Base-by-base conservation (phyloP, 1,140 invertebrate genomes). In the Marisa cornuarietis region DNA sequence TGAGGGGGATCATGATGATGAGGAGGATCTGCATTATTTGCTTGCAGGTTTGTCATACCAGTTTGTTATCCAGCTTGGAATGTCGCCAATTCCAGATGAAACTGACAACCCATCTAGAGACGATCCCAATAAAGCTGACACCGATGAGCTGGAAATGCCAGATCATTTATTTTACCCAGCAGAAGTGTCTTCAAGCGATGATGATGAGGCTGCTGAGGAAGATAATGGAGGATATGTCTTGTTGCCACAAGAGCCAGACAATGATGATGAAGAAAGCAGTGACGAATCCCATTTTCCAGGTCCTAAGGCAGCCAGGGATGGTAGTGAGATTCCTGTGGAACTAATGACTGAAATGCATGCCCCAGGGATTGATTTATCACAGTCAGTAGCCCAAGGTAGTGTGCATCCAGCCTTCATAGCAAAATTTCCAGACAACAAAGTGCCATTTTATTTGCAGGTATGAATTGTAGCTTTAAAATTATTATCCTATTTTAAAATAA, bases 61-160 rank as follows among this genome's bases (percentile, higher is more conserved):
- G 20, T 22, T 26, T 42, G 22, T 49, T 72, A 22, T 49, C 8
- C 20, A 51, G 22, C 63, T 52, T 54, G 51, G 22, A 26, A 83
- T 83, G 82, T 65, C 79, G 6, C 82, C 82, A 49, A 76, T 83
- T 26, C 82, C 82, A 16, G 76, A 83, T 26, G 79, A 80, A 58
- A 73, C 74, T 24, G 71, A 83, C 20, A 78, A 78, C 51, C 79
- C 71, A 0, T 20, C 72, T 42, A 68, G 77, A n/a, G 52, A 66
- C 10, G 72, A 81, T 68, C 63, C 42, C 18, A 20, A 51, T 26
- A 52, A 65, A 26, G 54, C 66, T 42, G 68, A 58, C 26, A 31
- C 61, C 51, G 71, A 80, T 22, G 79, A 83, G 58, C 42, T 80
- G 63, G 71, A 74, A 24, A 20, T 69, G 42, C 76, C 79, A 51